Percentiles rank a stretch among this genome's conserved stretches.
These are phyloP conservation scores for Linnaemya vulpina DNA, from an alignment of 2,888 invertebrate genomes.

Conservation along the genomic window DNA sequence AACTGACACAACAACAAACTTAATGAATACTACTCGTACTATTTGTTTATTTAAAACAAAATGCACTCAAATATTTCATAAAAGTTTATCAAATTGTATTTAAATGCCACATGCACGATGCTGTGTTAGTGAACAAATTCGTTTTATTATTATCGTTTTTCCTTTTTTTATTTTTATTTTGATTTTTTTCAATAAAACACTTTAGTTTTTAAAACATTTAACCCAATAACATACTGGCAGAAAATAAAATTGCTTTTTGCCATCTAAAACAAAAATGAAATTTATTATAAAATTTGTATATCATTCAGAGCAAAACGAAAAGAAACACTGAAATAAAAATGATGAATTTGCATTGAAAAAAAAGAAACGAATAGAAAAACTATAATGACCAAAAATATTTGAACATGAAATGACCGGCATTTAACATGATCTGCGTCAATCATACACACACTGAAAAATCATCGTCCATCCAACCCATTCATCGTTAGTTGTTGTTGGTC, in stretches of 20 bases:
- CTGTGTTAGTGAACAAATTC: slow-evolving; percentile 41
- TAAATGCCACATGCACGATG: slow-evolving; percentile 31
- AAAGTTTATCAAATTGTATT: slow-evolving; percentile 6
- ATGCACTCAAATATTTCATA: slow-evolving; percentile 10
- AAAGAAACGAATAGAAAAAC: neutral
- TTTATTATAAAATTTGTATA: slow-evolving; percentile 3
- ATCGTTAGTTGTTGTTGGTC: slow-evolving; percentile 26
- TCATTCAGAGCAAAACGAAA: slow-evolving; percentile 19
- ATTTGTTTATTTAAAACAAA: slow-evolving; percentile 20
- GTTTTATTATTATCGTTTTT: neutral
- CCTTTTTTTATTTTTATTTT: neutral
- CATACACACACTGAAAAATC: slow-evolving; percentile 11
- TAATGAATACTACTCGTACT: slow-evolving; percentile 20
- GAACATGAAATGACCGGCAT: slow-evolving; percentile 35
- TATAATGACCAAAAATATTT: slow-evolving; percentile 56
- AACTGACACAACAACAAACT: slow-evolving; percentile 10
- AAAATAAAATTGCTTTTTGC: slow-evolving; percentile 15
- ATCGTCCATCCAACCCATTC: slow-evolving; percentile 11
- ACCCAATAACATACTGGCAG: slow-evolving; percentile 55
- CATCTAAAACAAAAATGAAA: slow-evolving; percentile 6
- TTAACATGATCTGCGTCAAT: slow-evolving; percentile 51
- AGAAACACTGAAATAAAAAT: neutral
- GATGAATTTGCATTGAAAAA: slow-evolving; percentile 49
- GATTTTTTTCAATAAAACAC: slow-evolving; percentile 9
- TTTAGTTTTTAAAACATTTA: slow-evolving; percentile 39